Conservation (phyloP, 2,113 vertebrate genomes). For the Plotosus lineatus region DNA sequence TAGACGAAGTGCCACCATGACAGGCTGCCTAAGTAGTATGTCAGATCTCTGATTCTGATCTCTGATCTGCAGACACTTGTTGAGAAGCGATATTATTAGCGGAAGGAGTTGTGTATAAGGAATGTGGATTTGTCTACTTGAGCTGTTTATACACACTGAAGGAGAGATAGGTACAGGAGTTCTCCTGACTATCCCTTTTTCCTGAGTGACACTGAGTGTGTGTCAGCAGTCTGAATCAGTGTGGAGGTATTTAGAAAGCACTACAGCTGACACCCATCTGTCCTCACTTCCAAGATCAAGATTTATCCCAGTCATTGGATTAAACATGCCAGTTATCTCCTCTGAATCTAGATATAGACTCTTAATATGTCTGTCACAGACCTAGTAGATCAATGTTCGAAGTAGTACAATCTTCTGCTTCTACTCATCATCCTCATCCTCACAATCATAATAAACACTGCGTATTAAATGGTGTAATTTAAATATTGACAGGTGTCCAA, state of each 20-base stretch:
- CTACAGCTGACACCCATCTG: conserved; percentile 25
- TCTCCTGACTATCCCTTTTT: neutral
- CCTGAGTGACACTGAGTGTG: neutral
- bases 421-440: neutral
- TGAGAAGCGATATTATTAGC: conserved; percentile 45
- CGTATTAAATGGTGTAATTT: neutral
- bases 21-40: conserved; percentile 33
- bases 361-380: neutral
- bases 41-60: conserved; percentile 39
- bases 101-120: conserved; percentile 20
- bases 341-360: neutral
- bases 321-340: conserved; percentile 19
- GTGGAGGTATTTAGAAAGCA: conserved; percentile 21
- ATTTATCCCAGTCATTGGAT: conserved; percentile 26
- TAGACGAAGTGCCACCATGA: conserved; percentile 21
- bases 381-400: too few species aligned
- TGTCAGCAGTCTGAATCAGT: conserved; percentile 37
- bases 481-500: neutral
- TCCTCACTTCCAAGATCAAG: conserved; percentile 47
- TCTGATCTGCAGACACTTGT: conserved; percentile 7
- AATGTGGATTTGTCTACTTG: conserved; percentile 26
- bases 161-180: neutral
- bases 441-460: neutral
- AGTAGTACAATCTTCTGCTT: too few species aligned
- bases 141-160: conserved; percentile 27